Conservation (phyloP, 2,888 invertebrate genomes). For the Pyrrhia umbra region DNA sequence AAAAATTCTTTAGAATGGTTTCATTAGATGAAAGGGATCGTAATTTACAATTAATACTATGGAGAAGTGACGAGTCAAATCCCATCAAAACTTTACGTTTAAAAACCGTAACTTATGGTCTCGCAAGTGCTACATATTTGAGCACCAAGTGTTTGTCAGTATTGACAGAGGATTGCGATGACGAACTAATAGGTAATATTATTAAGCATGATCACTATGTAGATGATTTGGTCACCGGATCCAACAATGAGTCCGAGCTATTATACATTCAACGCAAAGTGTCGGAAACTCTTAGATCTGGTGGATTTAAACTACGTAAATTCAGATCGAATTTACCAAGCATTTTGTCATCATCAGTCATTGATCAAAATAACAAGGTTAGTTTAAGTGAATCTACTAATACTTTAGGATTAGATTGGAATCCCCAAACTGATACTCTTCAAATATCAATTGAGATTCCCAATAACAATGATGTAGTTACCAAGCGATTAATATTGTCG, state of each 20-base stretch:
- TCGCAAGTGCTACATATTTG: constrained; percentile 56
- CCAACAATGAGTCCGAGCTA: constrained; percentile 26
- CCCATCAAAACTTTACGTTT: constrained; percentile 35
- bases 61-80: constrained; percentile 16
- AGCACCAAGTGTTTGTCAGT: constrained; percentile 50
- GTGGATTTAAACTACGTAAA: constrained; percentile 52
- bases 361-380: constrained; percentile 12
- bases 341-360: constrained; percentile 5
- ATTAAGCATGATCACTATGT: constrained; percentile 59
- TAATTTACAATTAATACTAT: constrained; percentile 31
- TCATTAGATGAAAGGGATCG: background rate
- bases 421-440: constrained; percentile 39
- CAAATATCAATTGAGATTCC: constrained; percentile 33
- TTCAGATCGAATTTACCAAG: constrained; percentile 28
- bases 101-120: too few relatives aligned
- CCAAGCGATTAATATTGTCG: constrained; percentile 48
- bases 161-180: constrained; percentile 42
- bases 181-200: constrained; percentile 38
- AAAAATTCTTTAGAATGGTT: constrained; percentile 11
- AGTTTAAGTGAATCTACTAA: constrained; percentile 24
- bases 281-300: constrained; percentile 14
- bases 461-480: constrained; percentile 6
- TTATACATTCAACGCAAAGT: constrained; percentile 33
- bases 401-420: constrained; percentile 46
- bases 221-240: constrained; percentile 57